These are phyloP conservation scores for Stomatorhinus ivindoensis DNA, from an alignment of 2,113 vertebrate species.

Conservation along the genomic window DNA sequence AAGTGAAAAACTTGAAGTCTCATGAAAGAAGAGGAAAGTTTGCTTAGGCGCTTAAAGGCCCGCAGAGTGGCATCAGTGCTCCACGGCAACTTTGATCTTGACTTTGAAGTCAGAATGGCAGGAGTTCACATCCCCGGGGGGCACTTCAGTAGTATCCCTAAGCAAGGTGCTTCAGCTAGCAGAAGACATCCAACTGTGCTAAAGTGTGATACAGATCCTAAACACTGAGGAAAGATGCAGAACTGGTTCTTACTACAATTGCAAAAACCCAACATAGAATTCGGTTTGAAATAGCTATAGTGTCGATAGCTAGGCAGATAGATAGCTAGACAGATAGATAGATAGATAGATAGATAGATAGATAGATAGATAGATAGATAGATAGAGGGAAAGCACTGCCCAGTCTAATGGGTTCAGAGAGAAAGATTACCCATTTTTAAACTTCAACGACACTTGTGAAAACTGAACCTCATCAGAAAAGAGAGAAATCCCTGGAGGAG, in stretches of 20 bases:
- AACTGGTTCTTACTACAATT: background rate
- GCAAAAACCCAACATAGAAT: background rate
- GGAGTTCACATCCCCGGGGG: background rate
- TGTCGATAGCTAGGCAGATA: background rate
- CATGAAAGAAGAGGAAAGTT: background rate
- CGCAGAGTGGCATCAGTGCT: background rate
- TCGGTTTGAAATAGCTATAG: background rate
- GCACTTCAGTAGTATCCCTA: background rate
- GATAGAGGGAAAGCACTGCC: background rate
- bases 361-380: background rate
- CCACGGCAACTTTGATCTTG: background rate
- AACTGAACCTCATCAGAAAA: background rate
- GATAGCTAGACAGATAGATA: background rate
- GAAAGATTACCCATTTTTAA: background rate
- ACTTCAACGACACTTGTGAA: background rate
- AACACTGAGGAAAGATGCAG: background rate
- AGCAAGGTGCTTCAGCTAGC: background rate
- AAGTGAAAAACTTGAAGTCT: background rate
- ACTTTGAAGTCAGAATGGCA: background rate
- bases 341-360: background rate
- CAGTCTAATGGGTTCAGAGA: background rate
- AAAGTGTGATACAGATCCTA: background rate
- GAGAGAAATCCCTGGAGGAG: background rate
- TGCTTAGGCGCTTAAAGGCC: background rate
- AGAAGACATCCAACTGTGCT: background rate